phyloP scores from a whole-genome alignment of 2,113 vertebrate species.

The Caretta caretta region DNA sequence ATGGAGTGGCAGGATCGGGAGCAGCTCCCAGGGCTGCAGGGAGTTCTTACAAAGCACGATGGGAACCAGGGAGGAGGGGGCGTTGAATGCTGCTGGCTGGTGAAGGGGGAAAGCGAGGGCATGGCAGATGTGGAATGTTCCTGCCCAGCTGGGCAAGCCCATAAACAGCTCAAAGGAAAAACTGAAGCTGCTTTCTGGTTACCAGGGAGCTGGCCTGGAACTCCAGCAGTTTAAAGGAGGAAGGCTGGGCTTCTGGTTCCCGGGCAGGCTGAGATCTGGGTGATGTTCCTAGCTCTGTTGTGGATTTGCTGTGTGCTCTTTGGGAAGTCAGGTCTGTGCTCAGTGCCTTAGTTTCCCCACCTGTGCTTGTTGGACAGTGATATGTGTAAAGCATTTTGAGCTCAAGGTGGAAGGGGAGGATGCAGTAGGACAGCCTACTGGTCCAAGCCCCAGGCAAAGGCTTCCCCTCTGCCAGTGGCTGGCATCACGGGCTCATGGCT shows the following conservation, averaged over 20 bases:
- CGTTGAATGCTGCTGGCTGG: background rate
- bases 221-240: background rate
- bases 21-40: background rate
- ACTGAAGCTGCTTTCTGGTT: constrained; percentile 8
- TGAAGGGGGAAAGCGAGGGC: background rate
- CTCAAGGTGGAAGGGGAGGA: background rate
- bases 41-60: background rate
- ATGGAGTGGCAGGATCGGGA: background rate
- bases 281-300: accelerated
- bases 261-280: background rate
- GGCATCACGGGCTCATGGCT: too few species aligned
- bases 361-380: accelerated
- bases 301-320: background rate
- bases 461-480: too few species aligned
- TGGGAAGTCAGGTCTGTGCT: background rate
- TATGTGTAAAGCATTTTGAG: accelerated
- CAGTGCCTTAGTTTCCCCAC: background rate
- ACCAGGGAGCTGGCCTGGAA: background rate
- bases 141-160: constrained; percentile 43
- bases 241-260: background rate
- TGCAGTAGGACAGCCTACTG: too few species aligned
- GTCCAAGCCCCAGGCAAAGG: too few species aligned
- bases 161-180: constrained; percentile 68
- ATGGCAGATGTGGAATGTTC: background rate
- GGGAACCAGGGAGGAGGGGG: accelerated